Evolutionary conservation across 2,888 invertebrate genomes (phyloP).

Genomic region (Sericinus montela): DNA sequence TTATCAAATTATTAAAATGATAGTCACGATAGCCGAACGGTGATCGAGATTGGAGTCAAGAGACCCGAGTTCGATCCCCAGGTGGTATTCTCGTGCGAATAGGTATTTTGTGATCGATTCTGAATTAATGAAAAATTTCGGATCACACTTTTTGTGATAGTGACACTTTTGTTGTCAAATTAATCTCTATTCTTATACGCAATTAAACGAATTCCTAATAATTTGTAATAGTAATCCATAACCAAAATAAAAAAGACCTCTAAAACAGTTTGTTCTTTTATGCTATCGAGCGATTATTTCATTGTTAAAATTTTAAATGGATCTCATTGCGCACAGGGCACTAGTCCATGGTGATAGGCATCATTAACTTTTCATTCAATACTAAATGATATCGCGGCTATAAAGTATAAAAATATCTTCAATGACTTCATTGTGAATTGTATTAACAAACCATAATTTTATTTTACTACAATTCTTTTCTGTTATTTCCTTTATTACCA

Average conservation of each 20-base stretch:
- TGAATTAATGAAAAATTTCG: too few species aligned
- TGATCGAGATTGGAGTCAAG: too few species aligned
- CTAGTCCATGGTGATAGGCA: neutral
- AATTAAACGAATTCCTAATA: neutral
- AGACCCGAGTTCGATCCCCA: too few species aligned
- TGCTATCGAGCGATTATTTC: neutral
- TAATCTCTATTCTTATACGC: neutral
- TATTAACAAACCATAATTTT: too few species aligned
- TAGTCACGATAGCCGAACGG: too few species aligned
- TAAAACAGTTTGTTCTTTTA: neutral
- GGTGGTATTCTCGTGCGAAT: too few species aligned
- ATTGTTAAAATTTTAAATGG: neutral
- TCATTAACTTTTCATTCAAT: neutral
- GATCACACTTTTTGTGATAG: too few species aligned
- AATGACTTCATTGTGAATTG: neutral
- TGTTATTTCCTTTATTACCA: too few species aligned
- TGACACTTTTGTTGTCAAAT: neutral
- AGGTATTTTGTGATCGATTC: too few species aligned
- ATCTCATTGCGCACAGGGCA: neutral
- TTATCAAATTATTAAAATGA: too few species aligned
- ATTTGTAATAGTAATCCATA: neutral
- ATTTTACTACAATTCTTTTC: too few species aligned
- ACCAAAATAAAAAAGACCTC: slow-evolving; percentile 4
- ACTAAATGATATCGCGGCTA: neutral
- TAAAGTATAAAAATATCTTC: neutral